A percentile compares a stretch with the other conserved stretches of the same genome.
Evolutionary conservation across 2,888 invertebrate genomes (phyloP).

Genomic region (Lomographa bimaculata): DNA sequence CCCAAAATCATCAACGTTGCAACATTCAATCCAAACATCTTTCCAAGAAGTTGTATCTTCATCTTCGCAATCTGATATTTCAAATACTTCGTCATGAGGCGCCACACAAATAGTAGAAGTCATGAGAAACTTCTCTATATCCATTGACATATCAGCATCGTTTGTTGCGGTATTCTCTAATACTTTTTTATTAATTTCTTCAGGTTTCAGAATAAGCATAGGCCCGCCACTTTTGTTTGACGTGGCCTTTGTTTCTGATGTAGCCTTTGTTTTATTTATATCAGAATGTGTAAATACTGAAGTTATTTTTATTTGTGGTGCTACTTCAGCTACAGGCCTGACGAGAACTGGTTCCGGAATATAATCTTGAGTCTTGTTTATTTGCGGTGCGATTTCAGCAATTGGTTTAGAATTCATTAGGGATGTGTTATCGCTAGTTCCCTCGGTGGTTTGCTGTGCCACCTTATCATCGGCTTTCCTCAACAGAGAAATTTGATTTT

Average conservation of each 20-base stretch:
- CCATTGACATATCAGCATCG: slow-evolving; percentile 32
- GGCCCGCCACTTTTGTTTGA: slow-evolving; percentile 28
- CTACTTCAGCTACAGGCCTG: slow-evolving; percentile 41
- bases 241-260: no score
- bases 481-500: slow-evolving; percentile 1
- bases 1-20: slow-evolving; percentile 54
- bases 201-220: slow-evolving; percentile 72
- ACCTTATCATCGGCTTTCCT: slow-evolving; percentile 4
- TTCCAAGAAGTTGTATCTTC: slow-evolving; percentile 31
- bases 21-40: slow-evolving; percentile 59
- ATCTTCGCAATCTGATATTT: slow-evolving; percentile 46
- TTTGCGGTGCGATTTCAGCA: slow-evolving; percentile 40
- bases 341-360: neutral
- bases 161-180: slow-evolving; percentile 17
- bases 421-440: neutral
- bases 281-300: slow-evolving; percentile 32
- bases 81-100: slow-evolving; percentile 36
- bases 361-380: slow-evolving; percentile 35
- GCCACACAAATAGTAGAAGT: slow-evolving; percentile 36
- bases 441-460: neutral
- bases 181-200: slow-evolving; percentile 68
- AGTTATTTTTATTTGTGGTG: slow-evolving; percentile 54
- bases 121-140: slow-evolving; percentile 55
- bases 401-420: slow-evolving; percentile 1
- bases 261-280: no score